Conservation (phyloP, 2,888 invertebrate genomes). For the Siphlonurus alternatus region DNA sequence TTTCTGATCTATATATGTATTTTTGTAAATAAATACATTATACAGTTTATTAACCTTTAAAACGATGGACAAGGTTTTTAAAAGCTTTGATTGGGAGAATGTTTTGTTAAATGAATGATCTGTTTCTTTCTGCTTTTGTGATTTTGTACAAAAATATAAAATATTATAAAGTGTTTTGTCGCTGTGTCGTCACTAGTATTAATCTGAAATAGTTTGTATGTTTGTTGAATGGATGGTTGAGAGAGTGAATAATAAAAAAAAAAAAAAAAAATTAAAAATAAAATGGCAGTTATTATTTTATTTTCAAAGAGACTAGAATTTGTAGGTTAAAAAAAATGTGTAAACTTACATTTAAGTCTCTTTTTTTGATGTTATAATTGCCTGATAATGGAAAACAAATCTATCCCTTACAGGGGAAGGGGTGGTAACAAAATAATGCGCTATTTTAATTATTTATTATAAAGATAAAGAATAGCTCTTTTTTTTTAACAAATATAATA, state of each 20-base stretch:
- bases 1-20: too few relatives aligned
- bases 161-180: neutral
- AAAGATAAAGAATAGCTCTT: neutral
- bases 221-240: neutral
- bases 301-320: neutral
- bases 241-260: neutral
- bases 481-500: too few relatives aligned
- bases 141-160: constrained; percentile 1
- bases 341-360: neutral
- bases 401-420: neutral
- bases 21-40: too few relatives aligned
- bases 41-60: too few relatives aligned
- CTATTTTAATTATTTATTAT: neutral
- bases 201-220: neutral
- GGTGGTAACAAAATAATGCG: neutral
- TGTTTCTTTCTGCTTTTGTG: constrained; percentile 1
- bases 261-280: neutral
- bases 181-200: neutral
- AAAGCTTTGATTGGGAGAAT: neutral
- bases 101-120: neutral
- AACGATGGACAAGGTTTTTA: neutral
- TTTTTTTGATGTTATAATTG: neutral
- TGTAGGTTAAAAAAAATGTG: neutral
- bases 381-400: neutral
- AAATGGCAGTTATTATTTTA: neutral